Evolutionary conservation across 2,113 vertebrate genomes (phyloP), one percentile per base, ranked within the genome.

Genomic region (Dendropsophus ebraccatus): DNA sequence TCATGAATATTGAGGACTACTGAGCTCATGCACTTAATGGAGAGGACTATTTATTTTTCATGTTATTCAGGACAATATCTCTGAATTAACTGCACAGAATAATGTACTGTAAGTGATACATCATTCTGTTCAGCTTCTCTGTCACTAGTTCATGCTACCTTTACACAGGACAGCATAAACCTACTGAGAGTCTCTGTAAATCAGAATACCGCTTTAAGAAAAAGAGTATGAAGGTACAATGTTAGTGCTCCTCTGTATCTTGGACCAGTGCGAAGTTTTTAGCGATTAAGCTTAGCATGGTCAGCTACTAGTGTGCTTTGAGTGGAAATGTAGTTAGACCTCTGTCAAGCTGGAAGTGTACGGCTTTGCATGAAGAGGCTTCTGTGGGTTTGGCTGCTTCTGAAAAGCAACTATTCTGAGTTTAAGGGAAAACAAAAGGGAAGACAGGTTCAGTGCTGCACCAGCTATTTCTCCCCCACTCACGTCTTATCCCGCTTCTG

Each of bases 381-480:
- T 49, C 83, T 78, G 74, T 85, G 75, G 84, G 60, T 80, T 86
- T 86, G 84, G 84, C 62, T 58, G 62, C 5, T 9, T 45, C 32
- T 70, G 49, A 70, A 80, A 56, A 45, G 76, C 16, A 65, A 35
- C 84, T 86, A 45, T 75, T 54, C 58, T 72, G 50, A 65, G 60
- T 79, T 60, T 79, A 52, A 62, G n/a, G n/a, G n/a, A 21, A 56
- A 35, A 77, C 28, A 69, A 69, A 35, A 69, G 30, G 21, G 19
- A 70, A 67, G 28, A 69, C 72, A 69, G 58, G 80, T 67, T 56
- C 28, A n/a, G 32, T 52, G 23, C 79, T 70, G 54, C 58, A n/a
- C 70, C 80, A 87, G 76, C 67, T 56, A 21, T 50, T 81, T 32
- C 50, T 56, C 45, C 41, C 23, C n/a, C 74, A 19, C 17, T 69